Evolutionary conservation across 2,113 vertebrate species (phyloP), one percentile per base, ranked within the genome.

Genomic region (Vanacampus margaritifer): DNA sequence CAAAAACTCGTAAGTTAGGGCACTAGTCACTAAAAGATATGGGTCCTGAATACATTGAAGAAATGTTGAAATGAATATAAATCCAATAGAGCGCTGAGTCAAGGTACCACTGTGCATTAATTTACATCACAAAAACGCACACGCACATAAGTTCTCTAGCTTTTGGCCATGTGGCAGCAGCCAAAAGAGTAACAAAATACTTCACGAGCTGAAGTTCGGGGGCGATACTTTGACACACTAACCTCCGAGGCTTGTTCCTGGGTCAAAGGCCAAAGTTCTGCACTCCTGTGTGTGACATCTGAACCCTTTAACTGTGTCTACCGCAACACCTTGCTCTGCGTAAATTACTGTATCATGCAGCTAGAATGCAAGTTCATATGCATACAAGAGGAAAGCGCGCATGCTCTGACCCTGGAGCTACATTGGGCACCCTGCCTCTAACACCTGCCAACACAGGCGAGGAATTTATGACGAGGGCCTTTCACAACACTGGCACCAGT

Each of bases 211-310:
- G 78, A 80, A 83, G 86, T 84, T 87, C 87, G 84, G 81, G 78
- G 78, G 58, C 61, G 6, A 79, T 56, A 62, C 78, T 78, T 85
- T 84, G 84, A 88, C 88, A 90, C 87, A 68, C 69, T 70, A 82
- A 73, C 85, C 86, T 85, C 80, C 61, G 72, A 85, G 82, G 80
- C 46, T 78, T 85, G 85, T 86, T 84, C 74, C 53, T 23, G 65
- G 86, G 86, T 89, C 86, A 88, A 79, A 84, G 85, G 81, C 73
- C 71, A 81, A 88, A 84, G 82, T 81, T 79, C 86, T 57, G 72
- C 83, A 87, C 88, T 89, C 86, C 78, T 66, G 74, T 58, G 46
- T 51, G 65, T 76, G 88, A 84, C 84, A 86, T 84, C 70, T 79
- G 81, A 91, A 78, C 69, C 14, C 14, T 35, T 65, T 9, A 45